Evolutionary conservation across 2,888 invertebrate genomes (phyloP), one percentile per base, ranked within the genome.

Genomic region (Drosophila subsilvestris): DNA sequence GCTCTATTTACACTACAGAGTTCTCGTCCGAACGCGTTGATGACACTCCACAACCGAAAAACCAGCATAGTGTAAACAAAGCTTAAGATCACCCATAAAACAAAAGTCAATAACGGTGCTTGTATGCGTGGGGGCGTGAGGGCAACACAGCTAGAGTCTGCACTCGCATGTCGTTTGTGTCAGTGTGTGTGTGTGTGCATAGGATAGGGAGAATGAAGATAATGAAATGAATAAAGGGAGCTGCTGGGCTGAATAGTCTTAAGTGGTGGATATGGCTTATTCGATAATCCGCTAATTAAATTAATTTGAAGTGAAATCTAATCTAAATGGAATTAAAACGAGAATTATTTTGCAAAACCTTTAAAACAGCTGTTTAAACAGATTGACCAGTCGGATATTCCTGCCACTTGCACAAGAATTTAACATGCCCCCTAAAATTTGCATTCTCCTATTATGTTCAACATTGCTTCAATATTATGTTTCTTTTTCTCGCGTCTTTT

Each of bases 401-500:
- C 7, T 32, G 5, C 32, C 37, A 37, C 37, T 37, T 37, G 37
- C 6, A 14, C 14, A 37, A 1, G 14, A 32, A 32, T 32, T 32
- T 3, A 32, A 32, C 4, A 32, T 12, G 14, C 32, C 32, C 6
- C 6, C 32, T 7, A 18, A 22, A 68, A 47, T 68, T 58, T 59
- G 67, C 67, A 51, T 67, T 68, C 59, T 47, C 22, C 9, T 48
- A 12, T 7, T 20, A 18, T 22, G 14, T 48, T 48, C 2, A 18
- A 20, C 29, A 27, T 14, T 14, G 14, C 37, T 56, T 66, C 18
- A 43, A 67, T 56, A 55, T 49, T 32, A 66, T 56, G 66, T 66
- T 66, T 66, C 67, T 17, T 25, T 27, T 56, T n/a, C 32, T 3
- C 37, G 50, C 68, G 49, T 66, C 18, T 42, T 54, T 32, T 58